Percentiles rank a stretch among this genome's conserved stretches.
Conservation (phyloP, 1,140 invertebrate species). For the Drosophila sechellia region DNA sequence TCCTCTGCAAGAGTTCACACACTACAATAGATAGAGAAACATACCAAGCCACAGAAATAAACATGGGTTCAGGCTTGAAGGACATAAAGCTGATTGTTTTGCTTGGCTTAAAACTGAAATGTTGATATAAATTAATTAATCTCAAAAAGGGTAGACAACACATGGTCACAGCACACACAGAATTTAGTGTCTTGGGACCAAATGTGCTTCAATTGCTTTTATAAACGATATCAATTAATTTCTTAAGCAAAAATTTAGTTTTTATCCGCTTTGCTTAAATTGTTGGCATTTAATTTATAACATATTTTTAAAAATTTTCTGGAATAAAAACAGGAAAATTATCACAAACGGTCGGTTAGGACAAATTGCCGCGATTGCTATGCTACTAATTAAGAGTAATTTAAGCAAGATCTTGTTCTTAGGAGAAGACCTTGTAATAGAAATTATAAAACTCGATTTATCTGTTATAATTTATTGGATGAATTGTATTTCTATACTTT, state of each 20-base stretch:
- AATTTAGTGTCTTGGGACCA: conserved; percentile 34
- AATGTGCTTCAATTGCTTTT: conserved; percentile 10
- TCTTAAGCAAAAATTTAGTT: neutral
- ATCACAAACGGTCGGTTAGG: too few relatives aligned
- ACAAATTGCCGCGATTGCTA: neutral
- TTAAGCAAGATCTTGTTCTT: neutral
- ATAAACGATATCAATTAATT: conserved; percentile 15
- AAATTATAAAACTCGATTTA: neutral
- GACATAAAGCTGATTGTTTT: conserved; percentile 82
- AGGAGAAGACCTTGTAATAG: too few relatives aligned
- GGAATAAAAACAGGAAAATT: too few relatives aligned
- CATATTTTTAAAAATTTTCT: neutral
- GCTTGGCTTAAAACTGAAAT: conserved; percentile 82
- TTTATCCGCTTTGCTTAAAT: neutral
- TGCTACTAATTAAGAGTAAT: conserved; percentile 8
- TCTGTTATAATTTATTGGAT: too few relatives aligned
- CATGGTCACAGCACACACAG: conserved; percentile 27
- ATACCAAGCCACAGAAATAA: conserved; percentile 2
- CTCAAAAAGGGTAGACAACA: conserved; percentile 55
- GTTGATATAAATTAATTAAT: conserved; percentile 83
- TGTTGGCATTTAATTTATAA: conserved; percentile 7
- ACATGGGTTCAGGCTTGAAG: conserved; percentile 31
- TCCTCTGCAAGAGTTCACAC: conserved; percentile 13
- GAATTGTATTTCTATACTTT: too few relatives aligned
- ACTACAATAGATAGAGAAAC: neutral